A percentile compares a stretch with the other conserved stretches of the same genome.
phyloP scores from a whole-genome alignment of 2,888 invertebrate genomes.

The Lumbricus terrestris region DNA sequence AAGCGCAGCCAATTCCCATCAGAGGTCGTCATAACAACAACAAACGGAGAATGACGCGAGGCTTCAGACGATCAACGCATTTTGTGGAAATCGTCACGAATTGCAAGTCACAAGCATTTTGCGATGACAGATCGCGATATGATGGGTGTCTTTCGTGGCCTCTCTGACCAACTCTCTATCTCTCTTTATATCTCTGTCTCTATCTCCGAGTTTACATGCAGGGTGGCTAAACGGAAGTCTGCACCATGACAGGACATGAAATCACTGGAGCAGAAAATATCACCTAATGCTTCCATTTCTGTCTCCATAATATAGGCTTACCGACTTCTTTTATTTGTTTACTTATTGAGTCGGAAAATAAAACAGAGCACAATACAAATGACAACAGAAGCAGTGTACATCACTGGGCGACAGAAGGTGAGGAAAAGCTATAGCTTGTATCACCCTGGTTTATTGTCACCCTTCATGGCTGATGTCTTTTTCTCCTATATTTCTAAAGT shows the following conservation, averaged over 20 bases:
- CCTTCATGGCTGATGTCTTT: too few relatives aligned
- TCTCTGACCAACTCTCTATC: not conserved
- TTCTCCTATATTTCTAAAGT: too few relatives aligned
- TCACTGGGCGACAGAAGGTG: too few relatives aligned
- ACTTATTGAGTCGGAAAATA: too few relatives aligned
- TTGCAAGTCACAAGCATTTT: not conserved
- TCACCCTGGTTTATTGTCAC: too few relatives aligned
- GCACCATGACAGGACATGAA: not conserved
- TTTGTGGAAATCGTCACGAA: not conserved
- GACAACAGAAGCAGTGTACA: too few relatives aligned
- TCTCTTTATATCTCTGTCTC: not conserved
- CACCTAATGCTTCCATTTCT: not conserved
- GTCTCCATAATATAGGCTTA: not conserved
- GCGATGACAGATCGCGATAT: not conserved
- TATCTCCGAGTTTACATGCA: not conserved
- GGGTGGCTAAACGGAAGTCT: not conserved
- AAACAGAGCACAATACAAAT: too few relatives aligned
- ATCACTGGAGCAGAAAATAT: not conserved
- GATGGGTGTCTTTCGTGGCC: not conserved
- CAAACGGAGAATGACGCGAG: too few relatives aligned
- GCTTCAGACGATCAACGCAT: not conserved
- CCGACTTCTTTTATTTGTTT: not conserved
- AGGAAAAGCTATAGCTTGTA: too few relatives aligned
- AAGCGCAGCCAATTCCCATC: not conserved
- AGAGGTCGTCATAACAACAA: not conserved